Evolutionary conservation across 1,140 invertebrate species (phyloP), one percentile per base, ranked within the genome.

Genomic region (Ericerus pela): DNA sequence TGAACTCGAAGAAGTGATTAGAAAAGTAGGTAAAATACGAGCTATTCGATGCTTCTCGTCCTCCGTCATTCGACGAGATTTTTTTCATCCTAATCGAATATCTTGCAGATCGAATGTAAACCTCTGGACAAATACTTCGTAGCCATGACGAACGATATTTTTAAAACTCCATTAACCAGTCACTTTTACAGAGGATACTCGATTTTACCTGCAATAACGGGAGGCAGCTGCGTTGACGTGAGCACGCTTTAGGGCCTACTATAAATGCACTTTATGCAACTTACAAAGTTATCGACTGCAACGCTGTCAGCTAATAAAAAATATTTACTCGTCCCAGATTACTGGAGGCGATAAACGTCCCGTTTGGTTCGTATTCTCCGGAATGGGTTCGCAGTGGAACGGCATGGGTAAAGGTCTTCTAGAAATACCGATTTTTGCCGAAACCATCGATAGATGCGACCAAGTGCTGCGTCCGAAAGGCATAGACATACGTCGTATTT

Each of bases 401-500:
- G 74, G 75, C 18, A 81, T 82, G 78, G 78, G 74, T 4, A 62
- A 67, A 41, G 41, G 43, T n/a, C 54, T 62, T 1, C 41, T 62
- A 26, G 16, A 47, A n/a, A 56, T 93, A 29, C 78, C 82, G 8
- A 64, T 77, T 1, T 91, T 92, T 67, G 74, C 76, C 20, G 68
- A 79, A 27, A 79, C 86, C 12, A 84, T 92, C 54, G 65, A 80
- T 51, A 79, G 76, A 65, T 90, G 83, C 56, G 79, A 86, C 63
- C 71, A 79, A 62, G 73, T 79, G 1, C 68, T 96, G 0, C 72
- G 78, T 62, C 76, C 80, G 0, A 81, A 80, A 65, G 84, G 80
- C 8, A 65, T 95, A 22, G 80, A 93, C 67, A 73, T 96, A 2
- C 78, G 82, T 12, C 70, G 84, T 43, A 79, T 95, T 59, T 71